Conservation (phyloP, 2,888 invertebrate species). For the Artemia sinica region DNA sequence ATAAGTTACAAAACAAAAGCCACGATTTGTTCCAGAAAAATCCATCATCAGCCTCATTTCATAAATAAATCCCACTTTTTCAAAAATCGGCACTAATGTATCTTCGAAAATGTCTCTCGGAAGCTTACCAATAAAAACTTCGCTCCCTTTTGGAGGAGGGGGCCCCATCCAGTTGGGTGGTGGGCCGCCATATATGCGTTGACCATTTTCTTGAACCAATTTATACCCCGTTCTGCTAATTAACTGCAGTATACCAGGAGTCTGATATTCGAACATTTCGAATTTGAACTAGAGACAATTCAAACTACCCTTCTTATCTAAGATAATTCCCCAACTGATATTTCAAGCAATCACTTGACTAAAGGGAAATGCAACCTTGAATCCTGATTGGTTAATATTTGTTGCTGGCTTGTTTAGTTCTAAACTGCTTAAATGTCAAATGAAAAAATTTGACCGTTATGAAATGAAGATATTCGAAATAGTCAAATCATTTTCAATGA, state of each 20-base stretch:
- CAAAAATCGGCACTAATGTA: slow-evolving; percentile 24
- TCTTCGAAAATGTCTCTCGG: background rate
- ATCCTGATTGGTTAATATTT: no score
- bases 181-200: background rate
- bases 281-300: no score
- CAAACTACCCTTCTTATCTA: no score
- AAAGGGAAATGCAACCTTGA: no score
- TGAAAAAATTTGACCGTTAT: no score
- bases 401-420: no score
- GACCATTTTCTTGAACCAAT: slow-evolving; percentile 1
- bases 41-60: slow-evolving; percentile 68
- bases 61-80: slow-evolving; percentile 45
- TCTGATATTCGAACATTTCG: background rate
- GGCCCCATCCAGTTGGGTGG: slow-evolving; percentile 5
- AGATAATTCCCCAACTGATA: no score
- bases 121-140: background rate
- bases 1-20: slow-evolving; percentile 56
- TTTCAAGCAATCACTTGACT: no score
- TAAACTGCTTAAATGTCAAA: no score
- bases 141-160: background rate
- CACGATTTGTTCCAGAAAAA: slow-evolving; percentile 55
- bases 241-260: background rate
- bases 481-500: no score
- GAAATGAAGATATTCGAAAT: no score
- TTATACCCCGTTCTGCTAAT: background rate